Conservation (phyloP, 2,888 invertebrate species). For the Lasioglossum lativentre region DNA sequence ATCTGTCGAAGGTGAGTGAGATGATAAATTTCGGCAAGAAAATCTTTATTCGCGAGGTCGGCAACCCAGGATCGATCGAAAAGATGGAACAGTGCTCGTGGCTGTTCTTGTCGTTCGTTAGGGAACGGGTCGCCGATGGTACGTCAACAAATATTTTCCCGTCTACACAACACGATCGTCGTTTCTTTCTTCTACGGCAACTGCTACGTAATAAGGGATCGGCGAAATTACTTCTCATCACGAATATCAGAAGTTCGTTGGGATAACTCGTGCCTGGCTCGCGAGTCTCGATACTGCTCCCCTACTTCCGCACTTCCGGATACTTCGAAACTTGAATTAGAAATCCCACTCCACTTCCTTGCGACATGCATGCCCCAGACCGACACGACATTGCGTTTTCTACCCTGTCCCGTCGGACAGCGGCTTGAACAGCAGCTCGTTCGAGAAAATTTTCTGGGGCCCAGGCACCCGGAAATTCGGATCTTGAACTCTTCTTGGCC, state of each 20-base stretch:
- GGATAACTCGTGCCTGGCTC: conserved; percentile 77
- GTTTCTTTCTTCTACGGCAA: background rate
- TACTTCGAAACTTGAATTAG: conserved; percentile 78
- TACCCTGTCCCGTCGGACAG: conserved; percentile 7
- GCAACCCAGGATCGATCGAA: background rate
- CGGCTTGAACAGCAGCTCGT: background rate
- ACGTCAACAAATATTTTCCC: conserved; percentile 11
- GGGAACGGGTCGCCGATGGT: background rate
- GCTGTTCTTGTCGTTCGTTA: background rate
- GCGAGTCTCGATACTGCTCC: conserved; percentile 71
- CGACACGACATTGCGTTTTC: conserved; percentile 54
- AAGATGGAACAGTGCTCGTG: background rate
- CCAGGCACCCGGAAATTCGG: background rate
- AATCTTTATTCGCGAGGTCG: background rate
- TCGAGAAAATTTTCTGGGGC: background rate
- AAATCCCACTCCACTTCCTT: conserved; percentile 51
- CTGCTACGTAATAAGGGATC: conserved; percentile 49
- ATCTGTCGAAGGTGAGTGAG: conserved; percentile 94
- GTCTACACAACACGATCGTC: background rate
- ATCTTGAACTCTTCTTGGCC: background rate
- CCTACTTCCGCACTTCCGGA: conserved; percentile 76
- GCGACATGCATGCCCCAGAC: conserved; percentile 66
- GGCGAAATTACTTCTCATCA: conserved; percentile 60
- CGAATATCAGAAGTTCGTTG: conserved; percentile 61
- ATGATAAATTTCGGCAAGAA: background rate